Percentiles rank a stretch among this genome's conserved stretches.
Conservation (phyloP, 2,888 invertebrate genomes). For the Drosophila austrosaltans region DNA sequence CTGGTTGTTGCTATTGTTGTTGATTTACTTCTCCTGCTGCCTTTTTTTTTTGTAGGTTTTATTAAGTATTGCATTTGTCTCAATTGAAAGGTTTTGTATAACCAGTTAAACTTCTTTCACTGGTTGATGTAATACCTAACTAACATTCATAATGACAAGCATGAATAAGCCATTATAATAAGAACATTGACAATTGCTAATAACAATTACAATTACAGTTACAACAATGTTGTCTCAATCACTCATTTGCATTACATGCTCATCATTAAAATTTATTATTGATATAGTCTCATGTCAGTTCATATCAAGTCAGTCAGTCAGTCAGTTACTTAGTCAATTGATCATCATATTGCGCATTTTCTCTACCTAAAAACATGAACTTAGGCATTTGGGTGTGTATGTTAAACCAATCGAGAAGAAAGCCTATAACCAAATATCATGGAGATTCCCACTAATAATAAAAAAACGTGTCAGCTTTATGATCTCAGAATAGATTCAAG, state of each 20-base stretch:
- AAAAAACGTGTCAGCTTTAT: neutral
- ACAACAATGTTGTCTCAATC: constrained; percentile 42
- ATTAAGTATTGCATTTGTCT: constrained; percentile 1
- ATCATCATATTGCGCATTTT: constrained; percentile 63
- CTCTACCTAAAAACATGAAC: neutral
- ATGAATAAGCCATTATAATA: constrained; percentile 59
- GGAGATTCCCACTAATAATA: neutral
- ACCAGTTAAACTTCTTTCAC: constrained; percentile 33
- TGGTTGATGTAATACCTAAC: constrained; percentile 38
- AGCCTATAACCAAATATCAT: constrained; percentile 1
- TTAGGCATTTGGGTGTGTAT: constrained; percentile 6
- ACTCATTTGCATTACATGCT: constrained; percentile 71
- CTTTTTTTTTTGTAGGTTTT: neutral
- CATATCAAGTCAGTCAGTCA: constrained; percentile 31
- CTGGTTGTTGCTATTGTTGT: neutral
- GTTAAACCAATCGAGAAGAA: neutral
- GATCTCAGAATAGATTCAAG: neutral
- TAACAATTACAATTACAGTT: constrained; percentile 31
- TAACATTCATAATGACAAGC: neutral
- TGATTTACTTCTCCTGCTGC: neutral
- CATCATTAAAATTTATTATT: constrained; percentile 37
- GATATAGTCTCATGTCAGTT: constrained; percentile 16
- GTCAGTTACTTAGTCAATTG: constrained; percentile 46
- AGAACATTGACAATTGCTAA: constrained; percentile 22
- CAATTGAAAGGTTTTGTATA: neutral